A percentile compares a stretch with the other conserved stretches of the same genome.
Evolutionary conservation across 2,797 vertebrate species (phyloP).

Genomic region (Lerista edwardsae): DNA sequence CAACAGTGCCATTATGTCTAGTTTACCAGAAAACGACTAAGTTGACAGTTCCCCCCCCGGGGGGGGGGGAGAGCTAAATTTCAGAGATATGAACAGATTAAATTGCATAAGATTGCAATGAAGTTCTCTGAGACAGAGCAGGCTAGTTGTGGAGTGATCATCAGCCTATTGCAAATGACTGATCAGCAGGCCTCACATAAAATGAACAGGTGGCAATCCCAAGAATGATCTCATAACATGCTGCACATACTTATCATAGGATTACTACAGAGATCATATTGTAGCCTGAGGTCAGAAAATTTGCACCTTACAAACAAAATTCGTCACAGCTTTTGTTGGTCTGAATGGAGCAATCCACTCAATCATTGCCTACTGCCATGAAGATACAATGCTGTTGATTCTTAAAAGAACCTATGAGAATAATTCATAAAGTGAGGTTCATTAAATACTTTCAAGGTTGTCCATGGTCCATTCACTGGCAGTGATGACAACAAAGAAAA

Average conservation of each 20-base stretch:
- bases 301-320: background rate
- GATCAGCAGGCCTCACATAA: background rate
- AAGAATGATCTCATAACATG: background rate
- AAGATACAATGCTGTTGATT: too few relatives aligned
- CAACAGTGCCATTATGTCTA: conserved; percentile 7
- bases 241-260: background rate
- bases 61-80: background rate
- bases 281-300: background rate
- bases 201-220: background rate
- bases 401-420: background rate
- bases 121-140: background rate
- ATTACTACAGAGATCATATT: background rate
- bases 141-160: background rate
- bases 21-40: conserved; percentile 4
- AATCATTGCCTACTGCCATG: background rate
- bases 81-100: background rate
- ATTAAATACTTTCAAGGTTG: background rate
- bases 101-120: conserved; percentile 14
- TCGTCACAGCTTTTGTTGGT: background rate
- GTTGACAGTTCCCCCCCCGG: too few relatives aligned
- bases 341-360: background rate
- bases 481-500: too few relatives aligned
- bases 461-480: too few relatives aligned
- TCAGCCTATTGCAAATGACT: background rate
- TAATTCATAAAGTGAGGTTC: background rate